Base-by-base conservation (phyloP, 2,113 vertebrate genomes). In the Beaufortia kweichowensis region DNA sequence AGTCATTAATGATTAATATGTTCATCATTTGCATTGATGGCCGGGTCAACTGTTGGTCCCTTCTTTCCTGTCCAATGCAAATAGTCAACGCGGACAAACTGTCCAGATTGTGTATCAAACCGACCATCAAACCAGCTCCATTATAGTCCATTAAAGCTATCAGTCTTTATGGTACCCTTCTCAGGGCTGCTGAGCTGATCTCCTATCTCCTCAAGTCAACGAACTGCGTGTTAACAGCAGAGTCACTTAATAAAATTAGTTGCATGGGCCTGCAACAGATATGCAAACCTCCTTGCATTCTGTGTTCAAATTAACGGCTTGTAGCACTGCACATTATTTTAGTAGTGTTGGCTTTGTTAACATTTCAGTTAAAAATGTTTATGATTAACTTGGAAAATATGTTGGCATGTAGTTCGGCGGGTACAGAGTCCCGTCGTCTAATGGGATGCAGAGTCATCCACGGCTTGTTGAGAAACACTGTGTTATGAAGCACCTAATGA, bases 71-170 rank as follows among this genome's bases (percentile, higher is more conserved):
- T 2, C 29, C 26, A 33, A 81, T 75, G 55, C 69, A 68, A 81
- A 78, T 78, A 63, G 50, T 81, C 64, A 56, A 41, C 6, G 35
- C 4, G 46, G 60, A 46, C 14, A 65, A 79, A 65, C 60, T 2
- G 68, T 61, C 57, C 67, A 60, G 70, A 59, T 48, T 72, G 39
- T 72, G 12, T 71, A 80, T 80, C 73, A 76, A 76, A 70, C 46
- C 64, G 57, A 56, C 53, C 31, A 43, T 35, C 29, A n/a, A 46
- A 66, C 10, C 12, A 53, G 55, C 69, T n/a, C 21, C 23, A 62
- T 72, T 66, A 57, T 71, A 10, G 29, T 55, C 31, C 29, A 56
- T 70, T 70, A 71, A 59, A 71, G 21, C 19, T 74, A 74, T 62
- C 43, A 31, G 31, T 35, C 63, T 62, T 78, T 35, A 43, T 62